phyloP scores from a whole-genome alignment of 2,888 invertebrate genomes.

The Caenorhabditis plicata region DNA sequence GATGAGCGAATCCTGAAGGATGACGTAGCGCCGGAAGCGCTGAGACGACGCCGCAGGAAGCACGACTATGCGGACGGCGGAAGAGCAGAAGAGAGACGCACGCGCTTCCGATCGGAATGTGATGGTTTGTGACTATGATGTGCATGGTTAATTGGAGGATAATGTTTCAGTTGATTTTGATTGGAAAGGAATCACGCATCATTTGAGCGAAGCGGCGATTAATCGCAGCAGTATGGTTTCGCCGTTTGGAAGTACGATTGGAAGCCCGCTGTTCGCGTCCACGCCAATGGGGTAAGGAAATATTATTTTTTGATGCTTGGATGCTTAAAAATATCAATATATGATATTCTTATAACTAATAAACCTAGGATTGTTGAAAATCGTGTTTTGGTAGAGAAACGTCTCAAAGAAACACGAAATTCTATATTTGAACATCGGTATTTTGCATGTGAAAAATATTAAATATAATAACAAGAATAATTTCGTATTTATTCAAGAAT shows the following conservation, averaged over 20 bases:
- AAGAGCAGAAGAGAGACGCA: neutral
- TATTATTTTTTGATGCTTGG: neutral
- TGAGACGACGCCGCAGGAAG: constrained; percentile 3
- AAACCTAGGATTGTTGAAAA: neutral
- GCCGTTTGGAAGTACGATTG: neutral
- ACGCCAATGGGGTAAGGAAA: neutral
- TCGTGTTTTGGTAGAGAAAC: neutral
- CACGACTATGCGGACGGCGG: constrained; percentile 8
- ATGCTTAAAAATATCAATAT: neutral
- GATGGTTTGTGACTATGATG: neutral
- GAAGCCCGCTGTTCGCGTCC: constrained; percentile 2
- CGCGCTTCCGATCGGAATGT: neutral
- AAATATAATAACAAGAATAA: too few relatives aligned
- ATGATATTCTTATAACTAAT: neutral
- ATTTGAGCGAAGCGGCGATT: neutral
- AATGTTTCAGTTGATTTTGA: neutral
- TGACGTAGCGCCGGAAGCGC: constrained; percentile 1
- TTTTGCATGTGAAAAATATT: too few relatives aligned
- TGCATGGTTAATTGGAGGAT: neutral
- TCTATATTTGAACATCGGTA: too few relatives aligned
- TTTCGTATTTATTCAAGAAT: too few relatives aligned
- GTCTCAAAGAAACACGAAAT: neutral
- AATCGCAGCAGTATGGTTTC: neutral
- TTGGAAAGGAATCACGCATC: neutral
- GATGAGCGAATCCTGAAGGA: constrained; percentile 7